Evolutionary conservation across 2,113 vertebrate species (phyloP).

Genomic region (Hyperopisus bebe): DNA sequence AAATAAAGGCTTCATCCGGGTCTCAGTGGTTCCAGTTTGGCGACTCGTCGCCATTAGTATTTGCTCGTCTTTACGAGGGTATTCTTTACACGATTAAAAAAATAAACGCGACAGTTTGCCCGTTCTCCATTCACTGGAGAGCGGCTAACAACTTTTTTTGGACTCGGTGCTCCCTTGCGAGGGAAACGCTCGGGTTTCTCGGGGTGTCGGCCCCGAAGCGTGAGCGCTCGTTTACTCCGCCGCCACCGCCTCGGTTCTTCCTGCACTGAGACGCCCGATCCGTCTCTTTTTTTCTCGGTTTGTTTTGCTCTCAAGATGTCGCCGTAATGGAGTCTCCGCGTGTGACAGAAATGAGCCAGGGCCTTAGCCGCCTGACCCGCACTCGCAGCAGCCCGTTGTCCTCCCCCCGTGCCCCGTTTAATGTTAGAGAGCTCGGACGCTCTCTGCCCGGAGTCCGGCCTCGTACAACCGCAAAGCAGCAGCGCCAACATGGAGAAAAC

Average conservation of each 20-base stretch:
- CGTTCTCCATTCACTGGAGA: constrained; percentile 50
- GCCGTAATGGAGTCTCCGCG: constrained; percentile 88
- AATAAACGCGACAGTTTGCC: neutral
- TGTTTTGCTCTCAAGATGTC: constrained; percentile 75
- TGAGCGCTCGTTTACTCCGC: constrained; percentile 45
- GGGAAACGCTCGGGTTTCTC: constrained; percentile 23
- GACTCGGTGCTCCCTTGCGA: constrained; percentile 39
- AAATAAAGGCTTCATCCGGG: constrained; percentile 66
- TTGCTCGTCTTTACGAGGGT: constrained; percentile 18
- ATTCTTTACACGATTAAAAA: constrained; percentile 35
- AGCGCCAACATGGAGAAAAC: constrained; percentile 70
- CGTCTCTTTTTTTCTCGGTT: constrained; percentile 60
- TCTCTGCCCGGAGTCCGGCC: constrained; percentile 66
- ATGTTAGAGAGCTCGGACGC: constrained; percentile 62
- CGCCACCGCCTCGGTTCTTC: constrained; percentile 16
- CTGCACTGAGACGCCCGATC: constrained; percentile 57
- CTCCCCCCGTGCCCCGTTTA: constrained; percentile 50
- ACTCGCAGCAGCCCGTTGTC: constrained; percentile 52
- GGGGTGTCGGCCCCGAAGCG: constrained; percentile 57
- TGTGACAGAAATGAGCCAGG: constrained; percentile 85
- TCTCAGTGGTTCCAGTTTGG: constrained; percentile 58
- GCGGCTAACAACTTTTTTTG: constrained; percentile 39
- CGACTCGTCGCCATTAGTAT: constrained; percentile 76
- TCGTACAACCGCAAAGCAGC: constrained; percentile 62
- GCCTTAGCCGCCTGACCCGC: constrained; percentile 71